A percentile compares a stretch with the other conserved stretches of the same genome.
These are phyloP conservation scores for Drosophila bunnanda DNA, from an alignment of 2,888 invertebrate species.

Conservation along the genomic window DNA sequence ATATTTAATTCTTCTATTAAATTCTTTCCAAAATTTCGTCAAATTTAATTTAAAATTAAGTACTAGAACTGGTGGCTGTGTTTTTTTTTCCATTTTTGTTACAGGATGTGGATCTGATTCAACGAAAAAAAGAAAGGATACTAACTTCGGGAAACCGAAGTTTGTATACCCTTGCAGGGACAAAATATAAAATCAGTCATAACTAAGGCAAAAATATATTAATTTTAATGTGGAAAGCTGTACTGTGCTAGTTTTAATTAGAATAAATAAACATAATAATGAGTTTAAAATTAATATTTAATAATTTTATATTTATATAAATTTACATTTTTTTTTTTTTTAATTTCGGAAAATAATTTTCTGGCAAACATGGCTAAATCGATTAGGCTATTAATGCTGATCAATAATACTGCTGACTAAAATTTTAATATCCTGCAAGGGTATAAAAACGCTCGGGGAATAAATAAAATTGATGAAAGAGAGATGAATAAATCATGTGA, in stretches of 20 bases:
- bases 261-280: too few relatives aligned
- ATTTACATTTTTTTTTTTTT: too few relatives aligned
- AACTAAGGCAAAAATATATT: not conserved
- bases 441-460: not conserved
- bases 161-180: not conserved
- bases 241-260: not conserved
- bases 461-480: not conserved
- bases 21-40: not conserved
- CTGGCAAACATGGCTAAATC: not conserved
- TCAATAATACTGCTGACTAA: not conserved
- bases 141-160: not conserved
- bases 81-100: conserved; percentile 1
- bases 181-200: not conserved
- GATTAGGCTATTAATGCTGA: not conserved
- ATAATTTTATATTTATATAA: not conserved
- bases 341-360: too few relatives aligned
- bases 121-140: not conserved
- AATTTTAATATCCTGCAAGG: not conserved
- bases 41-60: not conserved
- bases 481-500: not conserved
- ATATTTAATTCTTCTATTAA: not conserved
- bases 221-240: not conserved
- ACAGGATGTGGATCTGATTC: not conserved
- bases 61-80: not conserved
- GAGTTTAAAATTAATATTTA: not conserved